Conservation (phyloP, 2,797 vertebrate genomes). For the Hafferia zeledoni region DNA sequence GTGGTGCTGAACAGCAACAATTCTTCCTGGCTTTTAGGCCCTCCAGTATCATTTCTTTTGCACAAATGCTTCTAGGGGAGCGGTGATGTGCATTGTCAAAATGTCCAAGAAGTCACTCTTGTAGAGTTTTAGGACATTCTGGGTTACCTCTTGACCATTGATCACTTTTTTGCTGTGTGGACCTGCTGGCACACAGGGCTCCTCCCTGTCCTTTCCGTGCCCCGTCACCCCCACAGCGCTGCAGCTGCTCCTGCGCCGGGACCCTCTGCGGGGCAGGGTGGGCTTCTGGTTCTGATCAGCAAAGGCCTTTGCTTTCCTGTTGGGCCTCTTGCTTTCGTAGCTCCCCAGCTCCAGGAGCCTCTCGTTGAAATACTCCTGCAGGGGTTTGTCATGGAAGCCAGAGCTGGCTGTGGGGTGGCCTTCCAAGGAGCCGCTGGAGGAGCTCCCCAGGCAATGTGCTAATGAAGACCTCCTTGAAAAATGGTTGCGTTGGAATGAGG, state of each 20-base stretch:
- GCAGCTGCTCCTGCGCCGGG: conserved; percentile 22
- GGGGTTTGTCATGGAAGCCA: conserved; percentile 28
- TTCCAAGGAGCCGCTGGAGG: not conserved
- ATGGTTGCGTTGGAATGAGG: not conserved
- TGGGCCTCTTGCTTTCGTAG: not conserved
- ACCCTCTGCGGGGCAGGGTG: not conserved
- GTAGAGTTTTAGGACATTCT: not conserved
- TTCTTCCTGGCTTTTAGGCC: not conserved
- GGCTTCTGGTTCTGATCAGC: not conserved
- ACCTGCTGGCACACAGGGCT: not conserved
- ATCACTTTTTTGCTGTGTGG: fast-evolving
- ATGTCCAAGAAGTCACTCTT: conserved; percentile 1
- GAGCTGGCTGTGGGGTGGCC: not conserved
- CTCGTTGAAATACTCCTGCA: conserved; percentile 56
- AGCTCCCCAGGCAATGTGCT: not conserved
- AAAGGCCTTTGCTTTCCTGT: not conserved
- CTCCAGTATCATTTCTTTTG: not conserved
- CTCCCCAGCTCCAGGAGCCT: conserved; percentile 44
- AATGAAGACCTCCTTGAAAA: not conserved
- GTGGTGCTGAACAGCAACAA: not conserved
- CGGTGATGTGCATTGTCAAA: not conserved
- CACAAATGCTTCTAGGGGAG: conserved; percentile 4
- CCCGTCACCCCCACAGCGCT: not conserved
- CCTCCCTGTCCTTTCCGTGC: fast-evolving
- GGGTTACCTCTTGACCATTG: fast-evolving